These are phyloP conservation scores for Bettongia penicillata DNA, from an alignment of 2,113 vertebrate species.

Conservation along the genomic window DNA sequence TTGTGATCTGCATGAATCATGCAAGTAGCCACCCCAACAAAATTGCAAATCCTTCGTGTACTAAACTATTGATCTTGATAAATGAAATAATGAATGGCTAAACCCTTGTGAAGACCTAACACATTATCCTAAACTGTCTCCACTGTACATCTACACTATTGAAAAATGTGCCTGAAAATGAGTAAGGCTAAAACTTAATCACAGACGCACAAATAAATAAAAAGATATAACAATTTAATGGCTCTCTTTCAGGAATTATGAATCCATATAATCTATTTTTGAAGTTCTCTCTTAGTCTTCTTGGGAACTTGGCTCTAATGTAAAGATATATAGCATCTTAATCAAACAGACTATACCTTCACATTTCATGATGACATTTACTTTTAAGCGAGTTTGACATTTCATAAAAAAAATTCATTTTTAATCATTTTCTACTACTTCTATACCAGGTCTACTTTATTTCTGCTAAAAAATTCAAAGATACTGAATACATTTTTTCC, in stretches of 20 bases:
- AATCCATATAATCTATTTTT: constrained; percentile 10
- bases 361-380: constrained; percentile 66
- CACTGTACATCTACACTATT: neutral
- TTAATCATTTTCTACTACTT: constrained; percentile 73
- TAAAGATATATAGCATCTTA: constrained; percentile 48
- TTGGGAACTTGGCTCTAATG: constrained; percentile 18
- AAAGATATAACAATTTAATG: neutral
- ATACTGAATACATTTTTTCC: constrained; percentile 50
- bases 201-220: neutral
- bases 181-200: neutral
- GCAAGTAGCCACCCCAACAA: neutral
- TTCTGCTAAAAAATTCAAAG: constrained; percentile 72
- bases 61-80: neutral
- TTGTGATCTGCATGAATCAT: neutral
- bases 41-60: neutral
- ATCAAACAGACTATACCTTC: constrained; percentile 50
- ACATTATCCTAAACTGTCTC: neutral
- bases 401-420: constrained; percentile 77
- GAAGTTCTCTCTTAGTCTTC: neutral
- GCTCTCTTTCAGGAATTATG: neutral
- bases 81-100: neutral
- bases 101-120: neutral
- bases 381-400: constrained; percentile 63
- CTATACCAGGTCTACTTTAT: constrained; percentile 75
- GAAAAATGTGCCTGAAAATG: neutral